A percentile compares a stretch with the other conserved stretches of the same genome.
These are phyloP conservation scores for Eulemur coronatus DNA, from an alignment of 2,797 vertebrate genomes.

Conservation along the genomic window DNA sequence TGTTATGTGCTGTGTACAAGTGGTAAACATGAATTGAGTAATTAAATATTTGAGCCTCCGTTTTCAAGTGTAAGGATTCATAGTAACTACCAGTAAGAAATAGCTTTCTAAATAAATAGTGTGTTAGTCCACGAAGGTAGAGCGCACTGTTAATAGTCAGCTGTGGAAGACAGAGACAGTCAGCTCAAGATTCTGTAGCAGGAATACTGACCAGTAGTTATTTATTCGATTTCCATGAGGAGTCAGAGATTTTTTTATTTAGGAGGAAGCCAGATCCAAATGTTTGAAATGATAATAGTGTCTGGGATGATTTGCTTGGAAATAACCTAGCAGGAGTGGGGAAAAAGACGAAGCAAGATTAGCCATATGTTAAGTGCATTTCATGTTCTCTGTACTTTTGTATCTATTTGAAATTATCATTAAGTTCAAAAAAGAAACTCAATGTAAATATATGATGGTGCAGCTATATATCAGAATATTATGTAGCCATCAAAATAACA, in stretches of 20 bases:
- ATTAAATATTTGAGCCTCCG: not conserved
- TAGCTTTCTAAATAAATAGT: not conserved
- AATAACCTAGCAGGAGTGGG: not conserved
- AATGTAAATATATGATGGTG: not conserved
- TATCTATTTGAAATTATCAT: not conserved
- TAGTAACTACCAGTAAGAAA: not conserved
- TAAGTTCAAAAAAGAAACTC: not conserved
- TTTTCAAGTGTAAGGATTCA: not conserved
- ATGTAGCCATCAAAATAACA: not conserved
- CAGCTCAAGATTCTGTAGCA: not conserved
- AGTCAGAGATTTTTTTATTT: not conserved
- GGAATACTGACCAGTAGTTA: not conserved
- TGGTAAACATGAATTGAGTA: not conserved
- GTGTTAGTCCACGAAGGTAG: not conserved
- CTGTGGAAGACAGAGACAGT: fast-evolving
- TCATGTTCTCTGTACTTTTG: not conserved
- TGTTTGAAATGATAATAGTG: not conserved
- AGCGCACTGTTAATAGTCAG: not conserved
- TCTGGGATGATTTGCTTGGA: not conserved
- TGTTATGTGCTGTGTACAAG: not conserved
- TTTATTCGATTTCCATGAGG: not conserved
- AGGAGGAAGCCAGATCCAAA: not conserved
- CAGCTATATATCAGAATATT: not conserved
- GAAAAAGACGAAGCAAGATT: not conserved
- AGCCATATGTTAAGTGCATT: not conserved